Evolutionary conservation across 2,797 vertebrate species (phyloP).

Genomic region (Megalops cyprinoides): DNA sequence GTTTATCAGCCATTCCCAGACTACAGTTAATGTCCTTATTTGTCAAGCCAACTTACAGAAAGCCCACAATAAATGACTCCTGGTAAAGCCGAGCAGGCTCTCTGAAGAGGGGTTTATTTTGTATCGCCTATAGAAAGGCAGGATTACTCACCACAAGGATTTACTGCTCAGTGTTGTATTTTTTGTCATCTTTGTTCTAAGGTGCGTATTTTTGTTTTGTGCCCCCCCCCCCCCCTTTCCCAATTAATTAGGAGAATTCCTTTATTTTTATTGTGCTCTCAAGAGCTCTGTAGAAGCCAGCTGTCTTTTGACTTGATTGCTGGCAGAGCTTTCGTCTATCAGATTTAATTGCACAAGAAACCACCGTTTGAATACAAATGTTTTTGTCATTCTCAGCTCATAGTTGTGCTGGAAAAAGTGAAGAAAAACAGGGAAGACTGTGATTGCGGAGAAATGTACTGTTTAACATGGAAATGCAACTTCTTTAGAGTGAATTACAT

Average conservation of each 20-base stretch:
- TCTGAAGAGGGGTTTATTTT: constrained; percentile 28
- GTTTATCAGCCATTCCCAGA: constrained; percentile 45
- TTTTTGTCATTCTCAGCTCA: neutral
- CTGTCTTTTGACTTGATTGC: constrained; percentile 27
- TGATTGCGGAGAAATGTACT: neutral
- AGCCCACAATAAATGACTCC: constrained; percentile 28
- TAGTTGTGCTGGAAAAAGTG: neutral
- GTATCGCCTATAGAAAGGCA: constrained; percentile 14
- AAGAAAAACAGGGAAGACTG: no score
- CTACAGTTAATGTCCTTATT: constrained; percentile 36
- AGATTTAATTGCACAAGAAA: neutral
- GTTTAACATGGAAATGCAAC: neutral
- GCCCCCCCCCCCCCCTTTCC: constrained; percentile 13
- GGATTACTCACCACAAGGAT: constrained; percentile 27
- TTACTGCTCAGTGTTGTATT: constrained; percentile 25
- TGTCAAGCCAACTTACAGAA: constrained; percentile 33
- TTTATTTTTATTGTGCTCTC: constrained; percentile 24
- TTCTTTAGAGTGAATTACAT: neutral
- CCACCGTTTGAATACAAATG: constrained; percentile 30
- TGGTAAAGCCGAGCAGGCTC: constrained; percentile 25
- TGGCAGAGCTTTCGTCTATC: neutral
- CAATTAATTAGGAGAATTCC: constrained; percentile 37
- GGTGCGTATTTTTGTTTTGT: constrained; percentile 41
- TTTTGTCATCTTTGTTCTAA: constrained; percentile 24
- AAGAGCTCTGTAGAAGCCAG: constrained; percentile 6